Base-by-base conservation (phyloP, 2,888 invertebrate species). In the Ptychoptera contaminata region DNA sequence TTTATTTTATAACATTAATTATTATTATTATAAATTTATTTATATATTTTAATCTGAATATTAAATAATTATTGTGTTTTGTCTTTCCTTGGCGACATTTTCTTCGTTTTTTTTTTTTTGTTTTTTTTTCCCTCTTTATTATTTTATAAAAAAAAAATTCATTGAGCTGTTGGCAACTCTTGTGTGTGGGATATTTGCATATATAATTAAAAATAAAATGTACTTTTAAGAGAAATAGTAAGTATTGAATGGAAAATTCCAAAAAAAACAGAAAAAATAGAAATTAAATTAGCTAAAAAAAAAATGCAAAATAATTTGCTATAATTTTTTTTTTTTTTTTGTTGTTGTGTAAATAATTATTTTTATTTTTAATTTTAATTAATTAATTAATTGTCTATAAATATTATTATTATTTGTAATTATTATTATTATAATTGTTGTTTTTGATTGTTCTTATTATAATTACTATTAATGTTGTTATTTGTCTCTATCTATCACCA, bases 61-160 rank as follows among this genome's bases (percentile, higher is more conserved):
- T 42, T 58, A 57, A 60, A 60, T 61, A 59, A 60, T 60, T 59
- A 62, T 65, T 65, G 65, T 65, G 63, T 63, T 65, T 65, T 65
- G 65, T 65, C 64, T 65, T 65, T 65, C 64, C 63, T 44, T 34
- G 34, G 61, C 63, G 62, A 64, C 64, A 62, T 61, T 62, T 65
- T 23, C n/a, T 23, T 7, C 23, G 23, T 5, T 23, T 23, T 3
- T 23, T 16, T 37, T 16, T 14, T 37, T 37, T 14, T 5, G 3
- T 23, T 3, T 23, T 16, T 37, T 16, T 14, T 37, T 37, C 7
- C 14, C 8, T 37, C 37, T 14, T 14, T 16, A 16, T 37, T 57
- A 57, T 58, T 56, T 55, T 58, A 57, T 58, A 57, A 58, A 57
- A 57, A 60, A 58, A 55, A 23, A 23, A 61, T 56, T 56, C 58